Evolutionary conservation across 1,140 invertebrate genomes (phyloP), one percentile per base, ranked within the genome.

Genomic region (Varroa destructor): DNA sequence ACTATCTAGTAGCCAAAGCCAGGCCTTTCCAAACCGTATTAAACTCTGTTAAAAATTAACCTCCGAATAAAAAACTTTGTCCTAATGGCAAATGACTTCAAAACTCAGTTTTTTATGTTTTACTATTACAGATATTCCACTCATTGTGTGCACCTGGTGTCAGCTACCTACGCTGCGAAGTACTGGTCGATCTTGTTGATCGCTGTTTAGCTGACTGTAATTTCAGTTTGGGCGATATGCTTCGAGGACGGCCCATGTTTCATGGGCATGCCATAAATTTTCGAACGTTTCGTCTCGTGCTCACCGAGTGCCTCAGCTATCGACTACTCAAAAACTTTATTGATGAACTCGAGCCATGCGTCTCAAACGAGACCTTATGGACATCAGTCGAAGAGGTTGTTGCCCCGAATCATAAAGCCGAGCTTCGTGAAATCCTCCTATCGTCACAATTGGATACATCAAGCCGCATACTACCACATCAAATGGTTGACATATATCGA

Each of bases 181-280:
- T 67, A 12, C 37, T 67, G 1, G 37, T 67, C 8, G 36, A 67
- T 67, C 61, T 67, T 40, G 61, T 67, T 40, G 61, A 67, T 37
- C 61, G 61, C 40, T 67, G 61, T 67, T 46, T 67, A 40, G 3
- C 61, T 3, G 61, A 67, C 37, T 67, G 14, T 25, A 37, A 67
- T 40, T 67, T 67, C 36, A 36, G n/a, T 36, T 67, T 67, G 61
- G n/a, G 46, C 12, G 10, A n/a, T 2, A n/a, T 67, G 61, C 37
- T 67, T 40, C 40, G 12, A n/a, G 12, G 12, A 40, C 40, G 46
- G 36, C 61, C 61, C 40, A n/a, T 43, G 1, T 67, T 25, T 37
- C 61, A 36, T 37, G 61, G 61, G 10, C 61, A 67, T 37, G 61
- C 61, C 14, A 67, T 67, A 12, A 67, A 46, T 37, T 67, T 67